Percentiles rank a stretch among this genome's conserved stretches.
These are phyloP conservation scores for Thamnaconus septentrionalis DNA, from an alignment of 2,113 vertebrate genomes.

Conservation along the genomic window DNA sequence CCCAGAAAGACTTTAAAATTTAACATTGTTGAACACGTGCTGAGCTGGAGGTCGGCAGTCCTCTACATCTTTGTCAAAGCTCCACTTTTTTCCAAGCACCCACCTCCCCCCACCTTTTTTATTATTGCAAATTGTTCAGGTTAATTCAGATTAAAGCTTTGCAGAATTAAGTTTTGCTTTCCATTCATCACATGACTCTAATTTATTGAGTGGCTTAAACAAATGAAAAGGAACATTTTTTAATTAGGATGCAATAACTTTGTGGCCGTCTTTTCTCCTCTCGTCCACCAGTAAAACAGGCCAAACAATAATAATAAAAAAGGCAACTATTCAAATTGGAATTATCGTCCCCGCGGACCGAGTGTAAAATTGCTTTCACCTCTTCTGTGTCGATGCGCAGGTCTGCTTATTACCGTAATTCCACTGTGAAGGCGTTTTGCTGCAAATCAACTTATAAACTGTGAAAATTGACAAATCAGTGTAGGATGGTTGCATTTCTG, in stretches of 20 bases:
- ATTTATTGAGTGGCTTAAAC: not conserved
- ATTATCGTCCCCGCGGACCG: conserved; percentile 61
- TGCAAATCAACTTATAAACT: conserved; percentile 55
- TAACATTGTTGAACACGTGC: no score
- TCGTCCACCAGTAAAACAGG: conserved; percentile 40
- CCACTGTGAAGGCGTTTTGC: conserved; percentile 41
- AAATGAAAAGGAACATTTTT: conserved; percentile 14
- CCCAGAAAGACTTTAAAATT: no score
- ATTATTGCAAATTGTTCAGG: no score
- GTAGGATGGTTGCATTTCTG: conserved; percentile 15
- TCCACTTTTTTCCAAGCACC: no score
- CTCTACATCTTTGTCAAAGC: no score
- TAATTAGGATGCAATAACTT: conserved; percentile 62
- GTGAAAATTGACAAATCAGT: conserved; percentile 53
- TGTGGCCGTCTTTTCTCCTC: conserved; percentile 51
- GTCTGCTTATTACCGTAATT: conserved; percentile 57
- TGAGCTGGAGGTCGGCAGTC: no score
- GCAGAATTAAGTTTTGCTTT: no score
- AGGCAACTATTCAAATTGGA: conserved; percentile 61
- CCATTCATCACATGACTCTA: no score
- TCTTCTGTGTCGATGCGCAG: conserved; percentile 57
- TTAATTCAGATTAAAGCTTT: no score
- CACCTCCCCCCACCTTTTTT: no score
- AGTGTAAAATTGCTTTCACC: conserved; percentile 75
- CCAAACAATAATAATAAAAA: conserved; percentile 66